Base-by-base conservation (phyloP, 1,140 invertebrate species). In the Caenorhabditis tropicalis region DNA sequence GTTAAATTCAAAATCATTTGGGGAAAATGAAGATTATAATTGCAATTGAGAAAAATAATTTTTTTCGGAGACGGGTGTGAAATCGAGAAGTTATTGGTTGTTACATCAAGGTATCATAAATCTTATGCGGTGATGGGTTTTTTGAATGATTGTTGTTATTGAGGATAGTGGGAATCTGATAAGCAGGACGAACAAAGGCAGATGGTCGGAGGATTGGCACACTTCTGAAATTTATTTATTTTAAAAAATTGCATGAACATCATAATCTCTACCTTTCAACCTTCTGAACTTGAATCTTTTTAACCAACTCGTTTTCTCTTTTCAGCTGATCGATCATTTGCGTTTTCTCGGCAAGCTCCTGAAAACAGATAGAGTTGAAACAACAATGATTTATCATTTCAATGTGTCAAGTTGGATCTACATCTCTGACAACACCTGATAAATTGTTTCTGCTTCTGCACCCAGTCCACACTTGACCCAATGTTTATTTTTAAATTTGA, bases 41-140 rank as follows among this genome's bases (percentile, higher is more conserved):
- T 74, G 10, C n/a, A 74, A 65, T 65, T 36, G 24, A 2, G 6
- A 16, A 0, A 36, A 36, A 31, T 3, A 12, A 36, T 46, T 43
- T 43, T 74, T 43, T 27, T 74, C 65, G 33, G 27, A 24, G 36
- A 74, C 53, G 24, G 9, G 36, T 43, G 65, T 19, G 33, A 74
- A 74, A 65, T 65, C n/a, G 31, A 65, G 31, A 65, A 36, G 29
- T 56, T 56, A 1, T 15, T 27, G 10, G 10, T 33, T 33, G 58
- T 84, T 80, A 84, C 83, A 84, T 82, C 36, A 87, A 39, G 79
- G 85, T 81, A 87, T 87, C 86, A 80, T 87, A 86, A 33, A 84
- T 53, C 70, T 87, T 87, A 12, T 87, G 39, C 9, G 86, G 86
- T 53, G 82, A 65, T 74, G 65, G 65, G 36, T 74, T 74, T 74